Evolutionary conservation across 2,113 vertebrate species (phyloP), one percentile per base, ranked within the genome.

Genomic region (Desmodus rotundus): DNA sequence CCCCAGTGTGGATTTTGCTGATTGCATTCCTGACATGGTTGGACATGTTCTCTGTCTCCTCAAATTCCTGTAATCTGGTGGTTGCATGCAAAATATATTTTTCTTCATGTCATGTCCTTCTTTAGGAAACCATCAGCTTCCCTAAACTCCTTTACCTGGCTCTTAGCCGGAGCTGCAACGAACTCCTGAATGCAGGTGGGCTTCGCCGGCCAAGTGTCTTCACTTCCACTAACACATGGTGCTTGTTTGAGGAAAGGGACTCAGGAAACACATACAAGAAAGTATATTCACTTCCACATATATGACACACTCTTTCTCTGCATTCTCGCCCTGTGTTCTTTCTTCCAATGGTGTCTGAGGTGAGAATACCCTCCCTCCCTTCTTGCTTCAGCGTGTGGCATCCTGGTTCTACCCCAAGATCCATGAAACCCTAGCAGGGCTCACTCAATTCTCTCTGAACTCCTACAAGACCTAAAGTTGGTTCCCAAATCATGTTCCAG

Each of bases 81-180:
- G 52, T 67, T 83, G 41, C 31, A 54, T 82, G 85, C 38, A 54
- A 92, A 82, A 77, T 61, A 77, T 26, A 61, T 89, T 91, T 31
- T 77, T 78, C 87, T 41, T 63, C 45, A 31, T 56, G 52, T 52
- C 38, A 82, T 31, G 82, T 93, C 61, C n/a, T 84, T 83, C n/a
- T 50, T 87, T 26, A 82, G 11, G 61, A 72, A 90, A 56, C 50
- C 56, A 33, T 17, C 3, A 17, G 33, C 80, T 47, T 82, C 47
- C 72, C 56, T 72, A 54, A 80, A 33, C 24, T 36, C n/a, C 61
- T 78, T 19, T 22, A 67, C 31, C 36, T 70, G 28, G 68, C 45
- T 94, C 9, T 41, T 10, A 24, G 28, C 52, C 54, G 41, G 76
- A 16, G 36, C 3, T 56, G 36, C 58, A 36, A 31, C 4, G 58